Evolutionary conservation across 2,888 invertebrate genomes (phyloP), one percentile per base, ranked within the genome.

Genomic region (Dryococelus australis): DNA sequence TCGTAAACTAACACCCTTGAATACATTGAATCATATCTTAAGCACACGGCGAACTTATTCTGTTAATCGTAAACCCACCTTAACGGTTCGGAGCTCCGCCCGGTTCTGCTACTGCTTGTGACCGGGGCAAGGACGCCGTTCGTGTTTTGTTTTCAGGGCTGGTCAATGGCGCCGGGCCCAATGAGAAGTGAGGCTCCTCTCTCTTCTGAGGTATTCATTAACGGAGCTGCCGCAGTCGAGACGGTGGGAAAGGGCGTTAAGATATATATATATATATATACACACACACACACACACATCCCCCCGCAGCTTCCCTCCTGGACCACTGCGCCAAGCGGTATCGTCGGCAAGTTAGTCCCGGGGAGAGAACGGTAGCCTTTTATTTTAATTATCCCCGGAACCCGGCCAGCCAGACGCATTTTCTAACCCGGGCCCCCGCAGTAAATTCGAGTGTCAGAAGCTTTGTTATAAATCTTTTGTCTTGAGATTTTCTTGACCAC

Each of bases 341-440:
- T 5, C 51, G 65, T 8, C 65, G 8, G 65, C n/a, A 24, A 8
- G 24, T 65, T 65, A 65, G 65, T 65, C 65, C 65, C 13, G 24
- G 65, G 65, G 65, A 65, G 65, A n/a, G n/a, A 65, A 65, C 65
- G 65, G 65, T 65, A 65, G 65, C 65, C 35, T 65, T n/a, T 65
- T 65, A 65, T 65, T 65, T 65, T 65, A 65, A 65, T 65, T 65
- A 65, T 65, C n/a, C 65, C 65, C 65, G 24, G 8, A 3, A 16
- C 65, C 65, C 65, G 47, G 47, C 51, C 51, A 12, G 20, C 65
- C n/a, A n/a, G 65, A 65, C 65, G n/a, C 65, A 65, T 35, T 65
- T 65, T 65, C 65, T n/a, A 65, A 16, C 65, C 65, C 1, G 65
- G 24, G 51, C 51, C 20, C 65, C 6, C 65, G 65, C 65, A 20